Evolutionary conservation across 2,888 invertebrate genomes (phyloP).

Genomic region (Drosophila setosimentum): DNA sequence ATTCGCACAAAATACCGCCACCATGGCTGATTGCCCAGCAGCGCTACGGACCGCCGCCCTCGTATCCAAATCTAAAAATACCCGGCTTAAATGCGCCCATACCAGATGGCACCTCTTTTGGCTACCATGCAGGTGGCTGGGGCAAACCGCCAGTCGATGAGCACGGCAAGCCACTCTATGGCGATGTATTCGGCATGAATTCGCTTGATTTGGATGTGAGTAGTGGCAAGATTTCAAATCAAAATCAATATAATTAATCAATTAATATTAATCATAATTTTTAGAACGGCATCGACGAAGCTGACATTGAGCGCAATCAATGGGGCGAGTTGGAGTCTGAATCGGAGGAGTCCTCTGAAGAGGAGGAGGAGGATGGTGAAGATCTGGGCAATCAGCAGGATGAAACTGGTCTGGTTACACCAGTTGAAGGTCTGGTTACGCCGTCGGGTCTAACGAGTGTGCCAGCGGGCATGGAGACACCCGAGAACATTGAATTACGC

Average conservation of each 20-base stretch:
- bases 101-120: conserved; percentile 98
- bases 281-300: conserved; percentile 90
- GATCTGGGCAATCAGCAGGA: conserved; percentile 87
- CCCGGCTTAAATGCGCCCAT: conserved; percentile 99
- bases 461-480: conserved; percentile 98
- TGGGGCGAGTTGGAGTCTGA: conserved; percentile 99
- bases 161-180: conserved; percentile 98
- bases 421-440: conserved; percentile 97
- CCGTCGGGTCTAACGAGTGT: conserved; percentile 96
- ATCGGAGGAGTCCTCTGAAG: conserved; percentile 88
- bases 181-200: conserved; percentile 98
- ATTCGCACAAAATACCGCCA: conserved; percentile 95
- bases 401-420: conserved; percentile 95
- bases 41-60: conserved; percentile 98
- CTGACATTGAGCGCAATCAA: conserved; percentile 95
- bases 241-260: not conserved
- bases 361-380: conserved; percentile 89
- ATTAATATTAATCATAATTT: not conserved
- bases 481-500: conserved; percentile 98
- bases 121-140: conserved; percentile 99
- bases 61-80: conserved; percentile 99
- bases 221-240: not conserved
- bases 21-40: conserved; percentile 92
- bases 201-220: conserved; percentile 90
- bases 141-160: conserved; percentile 99